These are phyloP conservation scores for Coendou prehensilis DNA, from an alignment of 2,797 vertebrate species.

Conservation along the genomic window DNA sequence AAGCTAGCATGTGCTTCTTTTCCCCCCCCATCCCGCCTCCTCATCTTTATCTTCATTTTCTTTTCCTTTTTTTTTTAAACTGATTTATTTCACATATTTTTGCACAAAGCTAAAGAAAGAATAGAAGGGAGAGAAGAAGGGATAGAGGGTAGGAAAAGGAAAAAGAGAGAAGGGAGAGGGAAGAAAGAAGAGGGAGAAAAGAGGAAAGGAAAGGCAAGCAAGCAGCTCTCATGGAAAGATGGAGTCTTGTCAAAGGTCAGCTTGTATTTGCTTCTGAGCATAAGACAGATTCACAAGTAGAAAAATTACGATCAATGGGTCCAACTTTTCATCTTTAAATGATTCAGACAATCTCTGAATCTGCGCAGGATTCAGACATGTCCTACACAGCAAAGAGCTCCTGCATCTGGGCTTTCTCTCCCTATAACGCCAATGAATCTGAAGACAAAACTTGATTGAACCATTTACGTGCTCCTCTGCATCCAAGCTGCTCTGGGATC, in stretches of 20 bases:
- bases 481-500: conserved; percentile 11
- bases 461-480: conserved; percentile 11
- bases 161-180: too few relatives aligned
- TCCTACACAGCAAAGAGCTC: neutral
- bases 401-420: neutral
- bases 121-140: neutral
- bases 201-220: neutral
- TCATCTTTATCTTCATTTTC: neutral
- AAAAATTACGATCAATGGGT: neutral
- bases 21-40: neutral
- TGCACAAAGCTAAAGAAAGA: neutral
- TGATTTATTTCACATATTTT: conserved; percentile 39
- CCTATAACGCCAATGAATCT: neutral
- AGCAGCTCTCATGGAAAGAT: neutral
- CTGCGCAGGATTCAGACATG: neutral
- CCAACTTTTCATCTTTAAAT: conserved; percentile 40
- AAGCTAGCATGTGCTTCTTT: neutral
- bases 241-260: neutral
- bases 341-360: neutral
- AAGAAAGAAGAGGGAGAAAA: accelerated
- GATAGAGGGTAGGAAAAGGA: accelerated
- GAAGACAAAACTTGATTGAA: conserved; percentile 38
- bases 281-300: neutral
- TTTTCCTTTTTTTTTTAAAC: neutral
- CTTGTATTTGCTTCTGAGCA: conserved; percentile 50